Percentiles rank a stretch among this genome's conserved stretches.
These are phyloP conservation scores for Melanchra persicariae DNA, from an alignment of 2,888 invertebrate genomes.

Conservation along the genomic window DNA sequence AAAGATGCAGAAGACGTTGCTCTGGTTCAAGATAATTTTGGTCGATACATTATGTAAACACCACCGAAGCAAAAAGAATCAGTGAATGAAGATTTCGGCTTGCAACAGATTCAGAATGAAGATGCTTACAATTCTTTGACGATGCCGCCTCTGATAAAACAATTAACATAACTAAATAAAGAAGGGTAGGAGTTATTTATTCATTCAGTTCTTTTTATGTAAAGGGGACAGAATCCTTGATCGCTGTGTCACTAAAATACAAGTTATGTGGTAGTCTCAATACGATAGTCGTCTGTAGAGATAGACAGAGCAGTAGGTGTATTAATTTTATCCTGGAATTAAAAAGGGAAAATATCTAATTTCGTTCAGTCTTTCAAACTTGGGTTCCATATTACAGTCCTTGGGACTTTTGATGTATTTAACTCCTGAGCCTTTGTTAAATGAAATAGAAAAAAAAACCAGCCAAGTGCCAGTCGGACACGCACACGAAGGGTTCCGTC, in stretches of 20 bases:
- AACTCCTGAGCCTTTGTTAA: no score
- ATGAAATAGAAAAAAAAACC: no score
- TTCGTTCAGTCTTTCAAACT: neutral
- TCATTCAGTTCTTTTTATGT: slow-evolving; percentile 54
- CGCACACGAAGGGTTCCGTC: no score
- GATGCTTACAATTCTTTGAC: slow-evolving; percentile 52
- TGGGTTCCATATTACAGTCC: neutral
- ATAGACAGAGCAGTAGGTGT: no score
- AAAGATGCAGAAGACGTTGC: slow-evolving; percentile 23
- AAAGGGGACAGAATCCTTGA: slow-evolving; percentile 3
- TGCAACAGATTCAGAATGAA: slow-evolving; percentile 52
- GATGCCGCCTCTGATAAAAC: slow-evolving; percentile 59
- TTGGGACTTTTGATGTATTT: neutral
- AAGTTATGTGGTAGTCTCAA: neutral
- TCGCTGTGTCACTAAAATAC: neutral
- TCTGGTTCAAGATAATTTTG: slow-evolving; percentile 5
- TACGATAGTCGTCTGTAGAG: neutral
- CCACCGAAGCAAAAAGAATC: slow-evolving; percentile 34
- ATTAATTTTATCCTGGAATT: rapidly evolving
- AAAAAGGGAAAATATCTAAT: neutral
- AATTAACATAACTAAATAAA: slow-evolving; percentile 63
- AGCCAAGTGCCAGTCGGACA: no score
- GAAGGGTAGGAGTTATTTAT: slow-evolving; percentile 51
- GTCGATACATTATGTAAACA: slow-evolving; percentile 45
- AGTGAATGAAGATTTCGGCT: slow-evolving; percentile 60